A percentile compares a stretch with the other conserved stretches of the same genome.
These are phyloP conservation scores for Mya arenaria DNA, from an alignment of 1,140 invertebrate genomes.

Conservation along the genomic window DNA sequence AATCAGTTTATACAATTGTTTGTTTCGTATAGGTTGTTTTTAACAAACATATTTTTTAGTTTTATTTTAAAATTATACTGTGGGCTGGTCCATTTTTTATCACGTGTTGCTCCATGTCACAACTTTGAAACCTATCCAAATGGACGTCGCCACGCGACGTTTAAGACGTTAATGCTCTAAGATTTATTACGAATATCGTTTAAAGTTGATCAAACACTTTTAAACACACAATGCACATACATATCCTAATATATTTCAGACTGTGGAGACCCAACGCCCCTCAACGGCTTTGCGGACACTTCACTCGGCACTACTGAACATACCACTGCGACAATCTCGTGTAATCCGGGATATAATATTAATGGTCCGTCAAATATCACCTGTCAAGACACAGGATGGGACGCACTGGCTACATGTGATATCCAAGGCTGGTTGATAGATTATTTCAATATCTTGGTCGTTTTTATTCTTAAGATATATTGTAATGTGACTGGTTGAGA, in stretches of 20 bases:
- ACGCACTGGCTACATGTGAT: not conserved
- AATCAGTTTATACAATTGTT: no score
- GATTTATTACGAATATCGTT: no score
- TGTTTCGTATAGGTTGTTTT: no score
- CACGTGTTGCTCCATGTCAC: no score
- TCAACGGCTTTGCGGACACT: not conserved
- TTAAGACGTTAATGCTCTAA: no score
- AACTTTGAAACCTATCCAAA: no score
- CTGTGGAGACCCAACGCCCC: not conserved
- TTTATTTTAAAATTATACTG: no score
- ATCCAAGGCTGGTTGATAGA: not conserved
- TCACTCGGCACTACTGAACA: not conserved
- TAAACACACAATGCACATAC: no score
- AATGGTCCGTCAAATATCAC: not conserved
- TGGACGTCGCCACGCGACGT: no score
- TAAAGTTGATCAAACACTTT: no score
- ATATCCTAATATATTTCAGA: not conserved
- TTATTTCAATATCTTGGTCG: not conserved
- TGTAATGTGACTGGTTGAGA: not conserved
- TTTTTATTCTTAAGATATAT: not conserved
- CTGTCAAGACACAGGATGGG: not conserved
- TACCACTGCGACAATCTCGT: not conserved
- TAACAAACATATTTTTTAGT: no score
- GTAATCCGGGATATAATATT: conserved; percentile 1
- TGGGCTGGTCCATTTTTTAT: no score